phyloP scores from a whole-genome alignment of 1,140 invertebrate species.

The Cotesia chilonis region DNA sequence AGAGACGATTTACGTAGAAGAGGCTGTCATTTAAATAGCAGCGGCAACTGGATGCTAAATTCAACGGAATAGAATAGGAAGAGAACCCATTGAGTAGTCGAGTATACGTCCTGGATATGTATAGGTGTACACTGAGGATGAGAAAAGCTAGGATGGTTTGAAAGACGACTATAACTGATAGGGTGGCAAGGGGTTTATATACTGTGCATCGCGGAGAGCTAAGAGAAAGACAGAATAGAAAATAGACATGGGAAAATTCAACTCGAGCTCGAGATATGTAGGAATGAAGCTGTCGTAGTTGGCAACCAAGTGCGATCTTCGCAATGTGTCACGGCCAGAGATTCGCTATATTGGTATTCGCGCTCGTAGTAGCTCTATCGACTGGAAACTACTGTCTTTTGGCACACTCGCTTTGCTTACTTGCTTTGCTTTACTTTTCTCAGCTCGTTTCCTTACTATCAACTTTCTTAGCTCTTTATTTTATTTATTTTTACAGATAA shows the following conservation, averaged over 20 bases:
- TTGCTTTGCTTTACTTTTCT: constrained; percentile 16
- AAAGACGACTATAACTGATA: too few species aligned
- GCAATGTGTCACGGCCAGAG: constrained; percentile 43
- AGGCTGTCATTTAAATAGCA: constrained; percentile 43
- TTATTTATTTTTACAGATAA: too few species aligned
- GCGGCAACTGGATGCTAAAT: neutral
- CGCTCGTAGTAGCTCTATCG: constrained; percentile 33
- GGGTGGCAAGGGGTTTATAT: too few species aligned
- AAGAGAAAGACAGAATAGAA: neutral
- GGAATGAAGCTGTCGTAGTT: constrained; percentile 15
- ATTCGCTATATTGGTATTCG: constrained; percentile 40
- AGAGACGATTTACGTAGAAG: constrained; percentile 43
- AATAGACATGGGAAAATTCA: neutral
- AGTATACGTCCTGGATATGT: too few species aligned
- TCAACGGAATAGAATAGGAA: neutral
- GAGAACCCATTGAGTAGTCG: constrained; percentile 1
- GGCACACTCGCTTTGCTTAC: constrained; percentile 9
- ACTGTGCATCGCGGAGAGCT: too few species aligned
- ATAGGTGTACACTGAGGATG: too few species aligned
- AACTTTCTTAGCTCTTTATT: too few species aligned
- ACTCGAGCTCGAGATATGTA: neutral
- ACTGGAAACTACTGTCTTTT: constrained; percentile 39
- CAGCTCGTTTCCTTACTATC: neutral
- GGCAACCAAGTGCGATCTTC: constrained; percentile 36
- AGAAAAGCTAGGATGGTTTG: too few species aligned